Conservation (phyloP, 1,140 invertebrate genomes). For the Aphelinus certus region DNA sequence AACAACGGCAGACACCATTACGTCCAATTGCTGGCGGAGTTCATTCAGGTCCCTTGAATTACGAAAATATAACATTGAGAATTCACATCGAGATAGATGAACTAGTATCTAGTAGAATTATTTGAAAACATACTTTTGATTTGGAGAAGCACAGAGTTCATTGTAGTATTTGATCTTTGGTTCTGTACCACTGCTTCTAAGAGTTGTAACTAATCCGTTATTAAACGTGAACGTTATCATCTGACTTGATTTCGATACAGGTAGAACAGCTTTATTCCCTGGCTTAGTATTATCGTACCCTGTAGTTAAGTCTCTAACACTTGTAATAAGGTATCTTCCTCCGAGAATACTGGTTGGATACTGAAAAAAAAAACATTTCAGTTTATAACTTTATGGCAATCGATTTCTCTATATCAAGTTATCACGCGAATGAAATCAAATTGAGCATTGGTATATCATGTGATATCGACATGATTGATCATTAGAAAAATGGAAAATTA, state of each 20-base stretch:
- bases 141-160: constrained; percentile 81
- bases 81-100: neutral
- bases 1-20: constrained; percentile 82
- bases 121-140: constrained; percentile 68
- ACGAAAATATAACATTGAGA: neutral
- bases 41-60: constrained; percentile 74
- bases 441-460: no score
- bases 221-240: constrained; percentile 97
- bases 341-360: constrained; percentile 78
- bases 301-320: constrained; percentile 87
- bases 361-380: constrained; percentile 63
- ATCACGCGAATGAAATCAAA: no score
- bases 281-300: constrained; percentile 84
- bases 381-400: no score
- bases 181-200: constrained; percentile 97
- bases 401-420: no score
- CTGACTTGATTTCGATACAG: constrained; percentile 81
- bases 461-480: no score
- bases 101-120: no score
- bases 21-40: constrained; percentile 72
- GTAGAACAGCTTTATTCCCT: constrained; percentile 80
- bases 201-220: constrained; percentile 86
- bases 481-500: no score
- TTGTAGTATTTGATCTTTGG: constrained; percentile 99
- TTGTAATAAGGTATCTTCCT: constrained; percentile 78